A percentile compares a stretch with the other conserved stretches of the same genome.
Evolutionary conservation across 2,888 invertebrate genomes (phyloP).

Genomic region (Caenorhabditis doughertyi): DNA sequence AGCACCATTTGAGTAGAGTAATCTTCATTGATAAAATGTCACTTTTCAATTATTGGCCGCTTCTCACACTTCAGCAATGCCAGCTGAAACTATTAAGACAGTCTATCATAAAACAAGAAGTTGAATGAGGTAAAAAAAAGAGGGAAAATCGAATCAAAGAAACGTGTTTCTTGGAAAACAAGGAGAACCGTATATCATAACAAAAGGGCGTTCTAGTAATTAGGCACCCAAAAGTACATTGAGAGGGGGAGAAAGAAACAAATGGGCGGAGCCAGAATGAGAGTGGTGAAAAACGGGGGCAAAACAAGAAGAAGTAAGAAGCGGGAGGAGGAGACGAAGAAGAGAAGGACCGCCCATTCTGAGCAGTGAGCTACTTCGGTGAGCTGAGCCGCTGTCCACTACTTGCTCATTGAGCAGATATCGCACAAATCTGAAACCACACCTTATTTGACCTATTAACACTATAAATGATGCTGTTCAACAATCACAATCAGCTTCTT

Average conservation of each 20-base stretch:
- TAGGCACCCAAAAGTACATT: constrained; percentile 46
- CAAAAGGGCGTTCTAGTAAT: constrained; percentile 60
- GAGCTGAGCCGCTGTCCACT: constrained; percentile 47
- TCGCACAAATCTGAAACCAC: constrained; percentile 24
- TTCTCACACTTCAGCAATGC: constrained; percentile 10
- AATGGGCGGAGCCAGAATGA: constrained; percentile 45
- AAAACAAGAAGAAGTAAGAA: constrained; percentile 37
- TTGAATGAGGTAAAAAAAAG: constrained; percentile 6
- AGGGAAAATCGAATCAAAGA: constrained; percentile 1
- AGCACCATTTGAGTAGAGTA: not conserved
- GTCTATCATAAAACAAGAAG: constrained; percentile 4
- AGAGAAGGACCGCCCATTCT: constrained; percentile 52
- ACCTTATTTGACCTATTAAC: constrained; percentile 8
- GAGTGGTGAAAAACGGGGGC: not conserved
- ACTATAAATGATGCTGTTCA: not conserved
- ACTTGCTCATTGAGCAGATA: constrained; percentile 40
- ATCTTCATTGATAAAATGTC: constrained; percentile 33
- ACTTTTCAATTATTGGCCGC: not conserved
- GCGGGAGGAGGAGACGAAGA: not conserved
- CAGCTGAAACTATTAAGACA: constrained; percentile 3
- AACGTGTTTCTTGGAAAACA: constrained; percentile 27
- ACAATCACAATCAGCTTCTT: not conserved
- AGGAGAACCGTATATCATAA: constrained; percentile 40
- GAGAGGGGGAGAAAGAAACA: constrained; percentile 38
- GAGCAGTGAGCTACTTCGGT: constrained; percentile 39